phyloP scores from a whole-genome alignment of 2,888 invertebrate genomes.

The Sarcophaga carnaria region DNA sequence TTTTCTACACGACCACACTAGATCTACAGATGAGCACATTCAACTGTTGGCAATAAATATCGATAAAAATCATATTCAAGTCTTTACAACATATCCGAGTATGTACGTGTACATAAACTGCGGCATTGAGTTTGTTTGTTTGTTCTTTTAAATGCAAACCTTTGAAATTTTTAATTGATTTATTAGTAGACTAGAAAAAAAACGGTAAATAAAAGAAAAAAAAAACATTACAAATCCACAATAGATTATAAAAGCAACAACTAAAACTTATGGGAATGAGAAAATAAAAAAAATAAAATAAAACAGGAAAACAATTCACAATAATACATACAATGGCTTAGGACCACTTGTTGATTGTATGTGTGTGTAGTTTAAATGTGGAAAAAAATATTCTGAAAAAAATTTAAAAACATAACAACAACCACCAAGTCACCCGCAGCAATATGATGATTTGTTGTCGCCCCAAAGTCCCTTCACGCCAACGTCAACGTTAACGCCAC shows the following conservation, averaged over 20 bases:
- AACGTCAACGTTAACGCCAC: constrained; percentile 42
- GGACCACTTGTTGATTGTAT: constrained; percentile 59
- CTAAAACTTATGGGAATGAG: background rate
- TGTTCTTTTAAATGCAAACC: constrained; percentile 12
- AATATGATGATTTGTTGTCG: constrained; percentile 49
- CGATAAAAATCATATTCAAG: constrained; percentile 50
- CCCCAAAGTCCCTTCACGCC: constrained; percentile 53
- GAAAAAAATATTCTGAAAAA: background rate
- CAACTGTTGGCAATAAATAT: constrained; percentile 40
- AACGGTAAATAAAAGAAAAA: background rate
- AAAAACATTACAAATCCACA: no score
- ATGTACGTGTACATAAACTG: background rate
- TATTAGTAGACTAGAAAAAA: constrained; percentile 32
- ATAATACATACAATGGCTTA: background rate
- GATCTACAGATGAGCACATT: constrained; percentile 31
- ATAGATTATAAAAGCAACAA: background rate
- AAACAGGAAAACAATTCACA: constrained; percentile 34
- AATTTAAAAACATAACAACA: constrained; percentile 7
- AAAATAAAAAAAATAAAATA: constrained; percentile 17
- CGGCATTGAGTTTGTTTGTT: constrained; percentile 15
- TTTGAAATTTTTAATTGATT: constrained; percentile 63
- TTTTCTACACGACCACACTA: constrained; percentile 4
- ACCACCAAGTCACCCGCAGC: constrained; percentile 52
- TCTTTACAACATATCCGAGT: background rate
- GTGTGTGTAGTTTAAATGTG: background rate